A percentile compares a stretch with the other conserved stretches of the same genome.
Conservation (phyloP, 2,888 invertebrate genomes). For the Cheilosia variabilis region DNA sequence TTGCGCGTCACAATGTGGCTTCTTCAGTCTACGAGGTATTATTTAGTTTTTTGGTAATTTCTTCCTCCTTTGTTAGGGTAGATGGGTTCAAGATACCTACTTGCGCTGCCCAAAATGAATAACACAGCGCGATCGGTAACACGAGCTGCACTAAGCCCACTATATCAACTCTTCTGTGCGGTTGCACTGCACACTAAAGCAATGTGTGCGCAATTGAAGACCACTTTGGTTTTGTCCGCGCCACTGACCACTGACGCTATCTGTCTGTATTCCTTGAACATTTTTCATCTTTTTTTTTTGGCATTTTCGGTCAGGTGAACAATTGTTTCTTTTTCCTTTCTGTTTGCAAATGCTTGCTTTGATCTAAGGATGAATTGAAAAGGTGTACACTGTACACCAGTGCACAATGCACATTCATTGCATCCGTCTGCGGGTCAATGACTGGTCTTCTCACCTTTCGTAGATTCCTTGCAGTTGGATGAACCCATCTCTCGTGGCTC, state of each 20-base stretch:
- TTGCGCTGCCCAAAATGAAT: conserved; percentile 35
- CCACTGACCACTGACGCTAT: conserved; percentile 38
- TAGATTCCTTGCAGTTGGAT: conserved; percentile 70
- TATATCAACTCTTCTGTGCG: conserved; percentile 14
- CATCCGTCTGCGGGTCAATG: conserved; percentile 70
- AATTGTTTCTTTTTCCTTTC: conserved; percentile 23
- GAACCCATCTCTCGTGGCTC: conserved; percentile 57
- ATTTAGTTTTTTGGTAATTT: conserved; percentile 4
- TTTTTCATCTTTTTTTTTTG: conserved; percentile 20
- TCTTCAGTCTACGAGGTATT: conserved; percentile 33
- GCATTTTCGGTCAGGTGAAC: conserved; percentile 68
- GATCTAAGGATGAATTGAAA: conserved; percentile 73
- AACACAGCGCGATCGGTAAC: conserved; percentile 47
- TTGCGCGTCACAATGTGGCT: conserved; percentile 5
- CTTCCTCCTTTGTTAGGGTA: conserved; percentile 59
- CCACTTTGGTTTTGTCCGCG: conserved; percentile 55
- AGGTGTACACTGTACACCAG: conserved; percentile 60
- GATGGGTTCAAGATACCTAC: conserved; percentile 57
- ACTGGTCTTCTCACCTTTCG: conserved; percentile 73
- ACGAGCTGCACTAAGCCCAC: conserved; percentile 63
- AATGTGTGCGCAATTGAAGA: conserved; percentile 66
- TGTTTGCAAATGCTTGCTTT: conserved; percentile 54
- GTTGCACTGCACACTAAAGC: background rate
- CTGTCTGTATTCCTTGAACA: conserved; percentile 12
- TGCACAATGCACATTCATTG: conserved; percentile 51